Conservation (phyloP, 1,140 invertebrate genomes). For the Brachionus koreanus region DNA sequence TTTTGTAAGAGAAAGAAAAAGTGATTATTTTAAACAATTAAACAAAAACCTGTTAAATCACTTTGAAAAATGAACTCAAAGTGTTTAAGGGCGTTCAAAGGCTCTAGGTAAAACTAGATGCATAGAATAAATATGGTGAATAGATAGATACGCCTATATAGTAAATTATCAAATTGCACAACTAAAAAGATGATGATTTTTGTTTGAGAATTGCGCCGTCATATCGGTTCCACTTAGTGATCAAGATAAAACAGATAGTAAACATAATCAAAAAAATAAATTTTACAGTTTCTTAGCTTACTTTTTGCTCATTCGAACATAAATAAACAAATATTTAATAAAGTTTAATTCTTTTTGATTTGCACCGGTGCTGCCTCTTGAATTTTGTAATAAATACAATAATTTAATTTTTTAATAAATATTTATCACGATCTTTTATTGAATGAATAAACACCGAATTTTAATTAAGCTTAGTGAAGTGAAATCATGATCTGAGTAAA, state of each 20-base stretch:
- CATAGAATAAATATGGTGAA: background rate
- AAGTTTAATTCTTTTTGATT: background rate
- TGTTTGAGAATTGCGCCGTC: background rate
- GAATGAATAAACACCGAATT: background rate
- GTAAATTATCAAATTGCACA: constrained; percentile 21
- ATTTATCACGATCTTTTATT: constrained; percentile 33
- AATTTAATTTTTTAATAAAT: constrained; percentile 31
- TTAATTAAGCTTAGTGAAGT: constrained; percentile 7
- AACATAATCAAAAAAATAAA: background rate
- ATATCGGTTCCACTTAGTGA: constrained; percentile 11
- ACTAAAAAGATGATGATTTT: background rate
- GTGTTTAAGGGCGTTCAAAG: background rate
- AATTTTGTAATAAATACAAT: constrained; percentile 27
- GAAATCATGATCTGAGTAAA: background rate
- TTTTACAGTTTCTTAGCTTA: constrained; percentile 35
- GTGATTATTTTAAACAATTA: background rate
- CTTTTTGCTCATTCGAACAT: constrained; percentile 29
- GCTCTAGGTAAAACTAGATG: background rate
- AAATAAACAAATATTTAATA: constrained; percentile 40
- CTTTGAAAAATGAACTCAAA: background rate
- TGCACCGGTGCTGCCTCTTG: constrained; percentile 15
- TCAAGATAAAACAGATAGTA: background rate
- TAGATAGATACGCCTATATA: background rate
- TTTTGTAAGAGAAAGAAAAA: background rate
- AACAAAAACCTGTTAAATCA: background rate